phyloP scores from a whole-genome alignment of 35 echinoderm and acorn worm genomes.

The Lytechinus pictus region DNA sequence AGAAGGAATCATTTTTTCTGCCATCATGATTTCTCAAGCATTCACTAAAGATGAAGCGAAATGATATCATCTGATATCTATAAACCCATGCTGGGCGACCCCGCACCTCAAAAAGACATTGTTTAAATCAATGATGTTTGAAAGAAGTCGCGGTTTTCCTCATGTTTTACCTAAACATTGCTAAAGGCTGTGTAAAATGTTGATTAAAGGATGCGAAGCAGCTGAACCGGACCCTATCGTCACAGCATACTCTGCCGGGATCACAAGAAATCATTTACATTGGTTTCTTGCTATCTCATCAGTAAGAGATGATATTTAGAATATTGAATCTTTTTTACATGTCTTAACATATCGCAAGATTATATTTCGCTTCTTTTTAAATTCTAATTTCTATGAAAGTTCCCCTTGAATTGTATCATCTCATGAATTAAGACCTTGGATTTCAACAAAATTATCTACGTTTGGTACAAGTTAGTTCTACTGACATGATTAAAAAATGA shows the following conservation, averaged over 20 bases:
- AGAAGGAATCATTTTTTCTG: conserved; percentile 19
- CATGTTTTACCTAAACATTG: background rate
- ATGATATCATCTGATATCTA: background rate
- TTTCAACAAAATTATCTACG: no score
- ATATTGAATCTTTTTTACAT: background rate
- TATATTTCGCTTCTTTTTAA: background rate
- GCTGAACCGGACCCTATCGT: background rate
- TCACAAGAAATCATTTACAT: background rate
- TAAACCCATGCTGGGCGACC: background rate
- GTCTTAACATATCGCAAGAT: background rate
- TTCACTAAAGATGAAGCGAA: background rate
- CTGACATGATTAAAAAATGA: no score
- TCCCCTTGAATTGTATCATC: no score
- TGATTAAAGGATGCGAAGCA: background rate
- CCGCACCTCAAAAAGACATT: background rate
- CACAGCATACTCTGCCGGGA: background rate
- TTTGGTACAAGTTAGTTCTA: no score
- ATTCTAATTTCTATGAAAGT: no score
- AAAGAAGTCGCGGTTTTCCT: background rate
- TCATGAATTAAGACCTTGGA: no score
- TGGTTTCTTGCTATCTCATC: background rate
- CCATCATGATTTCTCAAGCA: background rate
- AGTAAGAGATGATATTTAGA: background rate
- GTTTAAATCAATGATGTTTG: background rate
- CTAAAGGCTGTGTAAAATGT: conserved; percentile 12